phyloP scores from a whole-genome alignment of 37 sponge, comb jelly and placozoan species.

The Theonella swinhoei region DNA sequence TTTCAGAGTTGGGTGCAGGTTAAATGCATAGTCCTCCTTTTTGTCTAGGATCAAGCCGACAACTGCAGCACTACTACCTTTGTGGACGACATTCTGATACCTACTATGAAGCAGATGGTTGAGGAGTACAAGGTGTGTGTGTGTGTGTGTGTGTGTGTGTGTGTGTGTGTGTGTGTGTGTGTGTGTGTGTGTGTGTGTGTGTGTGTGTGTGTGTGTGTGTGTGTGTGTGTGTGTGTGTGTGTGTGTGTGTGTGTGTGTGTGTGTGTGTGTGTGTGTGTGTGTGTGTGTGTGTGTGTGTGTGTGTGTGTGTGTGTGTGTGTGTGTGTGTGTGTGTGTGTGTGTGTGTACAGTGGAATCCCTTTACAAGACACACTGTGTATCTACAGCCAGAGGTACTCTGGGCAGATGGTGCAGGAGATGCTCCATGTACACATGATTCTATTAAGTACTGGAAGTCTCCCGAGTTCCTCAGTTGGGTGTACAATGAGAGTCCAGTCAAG shows the following conservation, averaged over 20 bases:
- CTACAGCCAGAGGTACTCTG: constrained; percentile 75
- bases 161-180: too few species aligned
- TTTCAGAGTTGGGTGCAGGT: background rate
- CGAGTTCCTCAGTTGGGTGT: constrained; percentile 74
- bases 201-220: too few species aligned
- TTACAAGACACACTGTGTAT: background rate
- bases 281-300: too few species aligned
- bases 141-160: too few species aligned
- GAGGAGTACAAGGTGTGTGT: constrained; percentile 55
- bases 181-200: too few species aligned
- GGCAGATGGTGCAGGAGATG: constrained; percentile 79
- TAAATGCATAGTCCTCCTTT: background rate
- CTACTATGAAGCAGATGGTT: constrained; percentile 73
- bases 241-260: too few species aligned
- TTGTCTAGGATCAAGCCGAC: constrained; percentile 43
- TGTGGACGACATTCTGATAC: constrained; percentile 59
- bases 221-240: too few species aligned
- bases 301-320: too few species aligned
- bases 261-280: too few species aligned
- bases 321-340: too few species aligned
- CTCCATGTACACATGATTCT: constrained; percentile 60
- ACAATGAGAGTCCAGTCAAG: constrained; percentile 80
- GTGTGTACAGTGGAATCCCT: background rate
- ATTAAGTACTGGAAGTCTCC: constrained; percentile 79
- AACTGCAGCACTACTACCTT: constrained; percentile 74